Percentiles rank a stretch among this genome's conserved stretches.
phyloP scores from a whole-genome alignment of 2,888 invertebrate genomes.

The Tipula helvola region DNA sequence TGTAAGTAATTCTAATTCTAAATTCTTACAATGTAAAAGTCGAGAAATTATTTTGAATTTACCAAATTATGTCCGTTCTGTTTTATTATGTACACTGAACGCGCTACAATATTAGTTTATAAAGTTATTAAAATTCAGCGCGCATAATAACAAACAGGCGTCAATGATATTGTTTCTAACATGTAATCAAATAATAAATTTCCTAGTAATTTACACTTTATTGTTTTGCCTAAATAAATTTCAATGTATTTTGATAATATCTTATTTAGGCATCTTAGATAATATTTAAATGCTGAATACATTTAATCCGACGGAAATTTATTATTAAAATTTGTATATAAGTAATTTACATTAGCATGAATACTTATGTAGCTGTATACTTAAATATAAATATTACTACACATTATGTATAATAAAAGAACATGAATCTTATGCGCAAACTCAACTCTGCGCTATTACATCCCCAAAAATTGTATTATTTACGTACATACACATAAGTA shows the following conservation, averaged over 20 bases:
- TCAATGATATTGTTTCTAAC: background rate
- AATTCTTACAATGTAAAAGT: background rate
- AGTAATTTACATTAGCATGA: background rate
- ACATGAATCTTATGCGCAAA: background rate
- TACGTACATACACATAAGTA: background rate
- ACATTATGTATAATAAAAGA: background rate
- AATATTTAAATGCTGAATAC: background rate
- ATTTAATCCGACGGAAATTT: background rate
- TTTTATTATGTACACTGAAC: background rate
- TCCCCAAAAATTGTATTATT: background rate
- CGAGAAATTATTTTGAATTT: background rate
- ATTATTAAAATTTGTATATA: background rate
- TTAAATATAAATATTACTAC: background rate
- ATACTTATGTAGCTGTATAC: background rate
- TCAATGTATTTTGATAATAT: background rate
- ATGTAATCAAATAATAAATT: conserved; percentile 4
- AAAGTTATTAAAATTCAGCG: background rate
- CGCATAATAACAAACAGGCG: background rate
- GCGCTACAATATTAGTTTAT: background rate
- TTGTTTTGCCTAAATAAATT: background rate
- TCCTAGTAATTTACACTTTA: background rate
- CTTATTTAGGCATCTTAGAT: background rate
- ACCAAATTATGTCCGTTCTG: background rate
- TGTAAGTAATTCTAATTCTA: background rate
- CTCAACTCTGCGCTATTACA: background rate